Evolutionary conservation across 2,888 invertebrate species (phyloP), one percentile per base, ranked within the genome.

Genomic region (Zygaena filipendulae): DNA sequence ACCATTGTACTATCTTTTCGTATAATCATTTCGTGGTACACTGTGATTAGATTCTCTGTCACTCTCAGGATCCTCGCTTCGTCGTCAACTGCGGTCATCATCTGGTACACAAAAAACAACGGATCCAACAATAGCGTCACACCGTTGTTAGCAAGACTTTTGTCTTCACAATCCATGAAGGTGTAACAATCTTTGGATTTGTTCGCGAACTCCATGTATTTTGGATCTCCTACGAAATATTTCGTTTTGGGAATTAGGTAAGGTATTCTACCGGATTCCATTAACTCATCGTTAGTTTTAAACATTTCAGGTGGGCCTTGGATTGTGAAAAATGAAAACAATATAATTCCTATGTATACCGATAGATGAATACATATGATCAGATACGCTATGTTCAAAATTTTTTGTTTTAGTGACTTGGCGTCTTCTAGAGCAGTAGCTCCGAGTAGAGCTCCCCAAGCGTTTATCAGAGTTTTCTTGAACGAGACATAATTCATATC

Each of bases 311-410:
- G 67, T 11, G 74, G 66, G 0, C 43, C 38, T 10, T 43, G 43
- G 8, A 77, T 59, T 0, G 75, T 72, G 2, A 70, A 47, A 29
- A 63, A 72, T 1, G 62, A 58, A 44, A 58, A 74, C 14, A 74
- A 40, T 19, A 71, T 60, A 6, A 63, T 52, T 33, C 55, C 57
- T 2, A 71, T 42, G 21, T 66, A 77, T 2, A 53, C 54, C 2
- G 63, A 52, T 10, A 62, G 34, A 37, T 67, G 60, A 7, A 72
- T 35, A 24, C 63, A 56, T 45, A 75, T 42, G 1, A 61, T 29
- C 10, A 68, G 42, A 36, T 61, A 71, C 3, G 47, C 41, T 3
- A 58, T n/a, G 21, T 69, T 68, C 3, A 74, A 22, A 11, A 61
- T 39, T 38, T 54, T 70, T 23, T 69, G 62, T 34, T 75, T 75